These are phyloP conservation scores for Tursiops truncatus DNA, from an alignment of 2,113 vertebrate genomes.

Conservation along the genomic window DNA sequence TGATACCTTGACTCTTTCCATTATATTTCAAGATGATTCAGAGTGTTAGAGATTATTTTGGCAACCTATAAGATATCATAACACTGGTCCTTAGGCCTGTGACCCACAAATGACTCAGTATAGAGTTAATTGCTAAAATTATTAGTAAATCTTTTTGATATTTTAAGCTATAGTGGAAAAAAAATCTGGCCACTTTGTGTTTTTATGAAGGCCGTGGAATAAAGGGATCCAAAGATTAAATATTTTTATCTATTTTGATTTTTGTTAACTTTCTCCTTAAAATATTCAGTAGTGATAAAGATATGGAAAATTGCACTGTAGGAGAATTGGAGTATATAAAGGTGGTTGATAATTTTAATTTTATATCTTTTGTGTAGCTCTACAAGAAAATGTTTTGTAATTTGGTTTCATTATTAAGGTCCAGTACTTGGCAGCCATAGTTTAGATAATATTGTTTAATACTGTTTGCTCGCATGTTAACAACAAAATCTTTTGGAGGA, in stretches of 20 bases:
- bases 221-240: slow-evolving; percentile 90
- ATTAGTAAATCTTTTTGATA: slow-evolving; percentile 77
- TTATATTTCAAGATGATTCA: slow-evolving; percentile 79
- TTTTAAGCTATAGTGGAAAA: slow-evolving; percentile 68
- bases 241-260: slow-evolving; percentile 82
- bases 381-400: slow-evolving; percentile 84
- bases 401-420: slow-evolving; percentile 82
- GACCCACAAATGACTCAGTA: slow-evolving; percentile 61
- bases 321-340: slow-evolving; percentile 80
- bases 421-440: slow-evolving; percentile 78
- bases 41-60: slow-evolving; percentile 81
- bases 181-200: slow-evolving; percentile 79
- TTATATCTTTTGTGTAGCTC: slow-evolving; percentile 88
- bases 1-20: slow-evolving; percentile 78
- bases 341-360: slow-evolving; percentile 83
- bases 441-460: slow-evolving; percentile 79
- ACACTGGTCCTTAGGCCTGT: slow-evolving; percentile 59
- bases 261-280: slow-evolving; percentile 73
- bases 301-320: slow-evolving; percentile 77
- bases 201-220: slow-evolving; percentile 84
- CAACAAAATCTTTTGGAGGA: slow-evolving; percentile 76
- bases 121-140: slow-evolving; percentile 73
- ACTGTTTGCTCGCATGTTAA: slow-evolving; percentile 84
- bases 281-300: slow-evolving; percentile 79
- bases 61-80: slow-evolving; percentile 70